Base-by-base conservation (phyloP, 2,888 invertebrate genomes). In the Tolmerus cingulatus region DNA sequence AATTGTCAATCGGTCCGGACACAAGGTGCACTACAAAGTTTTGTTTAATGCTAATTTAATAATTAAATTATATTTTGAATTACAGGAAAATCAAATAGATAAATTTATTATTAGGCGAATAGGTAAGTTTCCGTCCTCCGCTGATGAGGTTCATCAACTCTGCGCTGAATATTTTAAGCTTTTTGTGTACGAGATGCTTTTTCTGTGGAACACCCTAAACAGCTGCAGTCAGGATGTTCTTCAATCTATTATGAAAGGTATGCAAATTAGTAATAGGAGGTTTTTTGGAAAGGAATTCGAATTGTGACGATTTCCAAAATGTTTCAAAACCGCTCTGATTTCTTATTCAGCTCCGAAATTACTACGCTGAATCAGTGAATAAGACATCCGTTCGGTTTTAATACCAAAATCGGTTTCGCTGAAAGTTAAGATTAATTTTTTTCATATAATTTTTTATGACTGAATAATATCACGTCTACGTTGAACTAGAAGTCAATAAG, bases 191-290 rank as follows among this genome's bases (percentile, higher is more conserved):
- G 96, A 96, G 91, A 92, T 95, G 91, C 92, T 96, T 51, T 96
- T 95, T 90, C 91, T 96, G 78, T 96, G 96, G 95, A 95, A 95
- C 90, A 94, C 95, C 14, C 91, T 96, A 89, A 94, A 95, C 34
- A 95, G 93, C 89, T 95, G 93, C 91, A 94, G 90, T 57, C 86
- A 87, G 0, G 91, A 92, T 51, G 91, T 92, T 27, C 90, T 94
- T 19, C 89, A 90, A 19, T 89, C 88, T 30, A 93, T 94, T 79
- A 90, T 93, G 87, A 88, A 90, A 89, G 94, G 94, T 94, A 90
- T 66, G 77, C 30, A 51, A 51, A 37, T 37, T 8, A 34, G 34
- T 5, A 0, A 34, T 4, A 34, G 34, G 34, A 34, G 7, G 7
- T 34, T 34, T 34, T 34, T 12, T 0, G 40, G 2, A 40, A 12